Conservation (phyloP, 2,113 vertebrate genomes). For the Sebastes fasciatus region DNA sequence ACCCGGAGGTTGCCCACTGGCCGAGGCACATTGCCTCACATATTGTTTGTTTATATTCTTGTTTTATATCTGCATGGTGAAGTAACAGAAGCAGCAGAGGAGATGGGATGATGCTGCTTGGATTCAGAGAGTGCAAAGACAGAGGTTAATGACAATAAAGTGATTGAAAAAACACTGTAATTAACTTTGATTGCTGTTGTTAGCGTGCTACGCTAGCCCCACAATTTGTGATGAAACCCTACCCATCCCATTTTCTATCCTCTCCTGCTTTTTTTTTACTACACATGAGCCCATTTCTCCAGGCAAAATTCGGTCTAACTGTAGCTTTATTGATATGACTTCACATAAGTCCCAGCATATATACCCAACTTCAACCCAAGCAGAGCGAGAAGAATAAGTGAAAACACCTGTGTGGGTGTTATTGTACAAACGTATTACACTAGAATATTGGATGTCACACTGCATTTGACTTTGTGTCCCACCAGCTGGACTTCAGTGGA, state of each 20-base stretch:
- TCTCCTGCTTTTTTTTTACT: background rate
- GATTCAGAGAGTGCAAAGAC: background rate
- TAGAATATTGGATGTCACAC: constrained; percentile 6
- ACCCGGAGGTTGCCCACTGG: too few species aligned
- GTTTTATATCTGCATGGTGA: background rate
- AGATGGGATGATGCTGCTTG: background rate
- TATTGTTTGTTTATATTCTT: background rate
- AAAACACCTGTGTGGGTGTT: background rate
- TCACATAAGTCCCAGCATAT: background rate
- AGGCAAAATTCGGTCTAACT: background rate
- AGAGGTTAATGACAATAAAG: background rate
- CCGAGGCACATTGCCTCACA: too few species aligned
- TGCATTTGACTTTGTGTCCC: constrained; percentile 22
- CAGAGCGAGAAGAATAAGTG: background rate
- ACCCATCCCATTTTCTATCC: background rate
- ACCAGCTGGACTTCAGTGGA: background rate
- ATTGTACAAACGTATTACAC: background rate
- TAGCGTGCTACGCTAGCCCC: background rate
- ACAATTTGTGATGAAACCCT: background rate
- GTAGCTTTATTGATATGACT: background rate
- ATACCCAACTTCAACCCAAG: background rate
- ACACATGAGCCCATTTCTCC: background rate
- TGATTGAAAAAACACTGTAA: background rate
- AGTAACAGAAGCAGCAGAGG: background rate
- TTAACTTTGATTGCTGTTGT: background rate